Evolutionary conservation across 1,140 invertebrate species (phyloP).

Genomic region (Maniola jurtina): DNA sequence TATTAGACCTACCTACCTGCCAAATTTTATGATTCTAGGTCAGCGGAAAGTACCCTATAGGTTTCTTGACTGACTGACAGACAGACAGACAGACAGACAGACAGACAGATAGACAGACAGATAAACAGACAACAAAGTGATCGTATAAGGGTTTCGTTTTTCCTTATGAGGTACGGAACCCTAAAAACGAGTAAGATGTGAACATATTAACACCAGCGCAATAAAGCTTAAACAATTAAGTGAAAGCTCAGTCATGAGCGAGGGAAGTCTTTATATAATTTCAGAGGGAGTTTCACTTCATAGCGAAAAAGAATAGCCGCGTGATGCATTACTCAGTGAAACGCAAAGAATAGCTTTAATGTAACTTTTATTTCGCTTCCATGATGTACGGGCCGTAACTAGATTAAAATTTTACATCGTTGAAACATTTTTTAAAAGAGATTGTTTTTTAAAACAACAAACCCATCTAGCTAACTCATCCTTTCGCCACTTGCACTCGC

Average conservation of each 20-base stretch:
- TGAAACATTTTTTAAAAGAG: neutral
- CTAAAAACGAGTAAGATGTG: neutral
- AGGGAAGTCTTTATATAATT: conserved; percentile 14
- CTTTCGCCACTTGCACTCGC: neutral
- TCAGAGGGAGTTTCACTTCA: conserved; percentile 18
- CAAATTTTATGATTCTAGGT: no score
- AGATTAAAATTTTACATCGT: conserved; percentile 4
- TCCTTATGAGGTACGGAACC: no score
- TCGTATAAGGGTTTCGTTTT: no score
- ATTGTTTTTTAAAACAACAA: neutral
- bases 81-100: no score
- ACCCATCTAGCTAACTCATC: neutral
- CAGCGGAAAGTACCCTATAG: no score
- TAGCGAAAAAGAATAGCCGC: conserved; percentile 18
- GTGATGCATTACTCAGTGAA: conserved; percentile 20
- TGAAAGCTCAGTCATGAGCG: conserved; percentile 18
- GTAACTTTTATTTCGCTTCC: conserved; percentile 13
- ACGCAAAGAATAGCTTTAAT: conserved; percentile 22
- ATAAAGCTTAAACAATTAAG: conserved; percentile 17
- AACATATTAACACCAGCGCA: conserved; percentile 19
- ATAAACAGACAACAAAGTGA: no score
- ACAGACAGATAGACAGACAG: no score
- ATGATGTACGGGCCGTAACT: conserved; percentile 15
- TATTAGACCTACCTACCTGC: no score
- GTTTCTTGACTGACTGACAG: no score